Percentiles rank a stretch among this genome's conserved stretches.
These are phyloP conservation scores for Lomographa bimaculata DNA, from an alignment of 2,888 invertebrate genomes.

Conservation along the genomic window DNA sequence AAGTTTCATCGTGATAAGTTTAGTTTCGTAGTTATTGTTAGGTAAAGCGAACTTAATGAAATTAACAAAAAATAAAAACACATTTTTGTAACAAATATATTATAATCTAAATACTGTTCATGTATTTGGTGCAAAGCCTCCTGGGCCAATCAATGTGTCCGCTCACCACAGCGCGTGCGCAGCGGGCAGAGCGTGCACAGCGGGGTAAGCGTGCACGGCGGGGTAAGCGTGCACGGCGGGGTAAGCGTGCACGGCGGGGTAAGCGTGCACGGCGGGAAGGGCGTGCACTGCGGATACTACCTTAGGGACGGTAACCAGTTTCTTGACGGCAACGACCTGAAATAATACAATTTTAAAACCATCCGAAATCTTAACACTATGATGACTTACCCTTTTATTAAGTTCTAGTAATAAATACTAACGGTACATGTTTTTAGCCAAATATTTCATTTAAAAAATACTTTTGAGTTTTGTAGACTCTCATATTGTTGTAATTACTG, in stretches of 20 bases:
- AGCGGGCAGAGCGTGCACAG: conserved; percentile 3
- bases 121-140: conserved; percentile 13
- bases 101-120: conserved; percentile 10
- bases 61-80: too few relatives aligned
- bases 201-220: conserved; percentile 5
- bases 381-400: too few relatives aligned
- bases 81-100: conserved; percentile 6
- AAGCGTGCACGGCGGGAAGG: not conserved
- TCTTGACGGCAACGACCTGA: conserved; percentile 11
- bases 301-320: conserved; percentile 51
- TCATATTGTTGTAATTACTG: too few relatives aligned
- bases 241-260: conserved; percentile 6
- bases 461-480: too few relatives aligned
- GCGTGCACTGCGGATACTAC: conserved; percentile 26
- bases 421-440: too few relatives aligned
- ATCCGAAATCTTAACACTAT: too few relatives aligned
- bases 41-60: too few relatives aligned
- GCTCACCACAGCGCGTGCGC: conserved; percentile 12
- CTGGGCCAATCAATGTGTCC: not conserved
- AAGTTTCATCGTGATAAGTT: too few relatives aligned
- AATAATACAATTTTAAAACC: not conserved
- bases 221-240: conserved; percentile 6
- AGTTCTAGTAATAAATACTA: too few relatives aligned
- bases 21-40: too few relatives aligned
- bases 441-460: too few relatives aligned